Base-by-base conservation (phyloP, 2,797 vertebrate species). In the Melopsittacus undulatus region DNA sequence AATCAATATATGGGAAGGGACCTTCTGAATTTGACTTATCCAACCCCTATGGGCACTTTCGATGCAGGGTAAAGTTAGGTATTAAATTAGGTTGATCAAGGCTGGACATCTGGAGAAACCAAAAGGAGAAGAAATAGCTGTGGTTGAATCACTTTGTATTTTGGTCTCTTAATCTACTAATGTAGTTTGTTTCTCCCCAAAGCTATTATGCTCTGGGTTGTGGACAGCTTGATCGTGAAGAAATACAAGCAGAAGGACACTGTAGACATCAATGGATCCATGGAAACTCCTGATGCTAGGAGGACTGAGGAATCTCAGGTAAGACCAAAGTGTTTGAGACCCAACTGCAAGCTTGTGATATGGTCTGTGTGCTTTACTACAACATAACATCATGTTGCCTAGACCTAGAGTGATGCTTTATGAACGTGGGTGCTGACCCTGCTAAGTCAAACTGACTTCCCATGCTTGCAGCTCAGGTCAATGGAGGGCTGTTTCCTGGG, bases 161-260 rank as follows among this genome's bases (percentile, higher is more conserved):
- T 69, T 42, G 9, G 5, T 66, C 38, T 91, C 38, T 90, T 42
- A 51, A 3, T 63, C 27, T 73, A 1, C 78, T 94, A 7, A 79
- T 43, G 18, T 9, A 54, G 63, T 4, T 89, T 69, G 13, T 76
- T 83, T 85, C 13, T 92, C 66, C 72, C 24, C 34, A 51, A 99
- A 98, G 97, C 98, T 43, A 89, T 98, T 94, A 98, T 98, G 98
- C 98, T 98, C 97, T 99, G 98, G 98, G 97, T 98, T 95, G 98
- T 98, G 72, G 98, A 99, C 97, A 98, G 98, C 83, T 97, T 98
- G 96, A 98, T 97, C 95, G 98, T 98, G 98, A 98, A 97, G 96
- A 98, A 98, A 83, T 91, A 97, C 64, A 98, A 98, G 97, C 97
- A 94, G 66, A 97, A 97, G 87, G 97, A 97, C 42, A 96, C 93